Percentiles rank a stretch among this genome's conserved stretches.
Conservation (phyloP, 2,113 vertebrate genomes). For the Eonycteris spelaea region DNA sequence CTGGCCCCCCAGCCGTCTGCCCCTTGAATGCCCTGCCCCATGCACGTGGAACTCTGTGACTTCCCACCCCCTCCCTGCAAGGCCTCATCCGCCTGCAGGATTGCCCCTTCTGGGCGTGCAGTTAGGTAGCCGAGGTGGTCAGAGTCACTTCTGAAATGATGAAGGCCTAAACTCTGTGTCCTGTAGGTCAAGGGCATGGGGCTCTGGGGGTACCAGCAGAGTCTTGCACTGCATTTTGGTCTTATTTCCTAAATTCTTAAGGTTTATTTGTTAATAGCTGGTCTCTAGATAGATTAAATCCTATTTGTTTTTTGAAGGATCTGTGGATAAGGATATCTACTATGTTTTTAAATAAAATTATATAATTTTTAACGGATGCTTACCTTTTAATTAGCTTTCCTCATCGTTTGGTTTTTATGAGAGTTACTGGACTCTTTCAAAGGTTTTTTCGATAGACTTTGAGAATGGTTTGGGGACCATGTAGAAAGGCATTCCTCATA, state of each 20-base stretch:
- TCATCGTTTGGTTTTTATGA: neutral
- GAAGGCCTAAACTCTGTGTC: neutral
- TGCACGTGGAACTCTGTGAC: neutral
- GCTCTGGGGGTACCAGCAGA: too few relatives aligned
- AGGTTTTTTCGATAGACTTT: slow-evolving; percentile 25
- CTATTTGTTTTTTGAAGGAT: neutral
- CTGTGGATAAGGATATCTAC: neutral
- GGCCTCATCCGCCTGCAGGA: rapidly evolving
- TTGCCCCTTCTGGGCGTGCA: neutral
- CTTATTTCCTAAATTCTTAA: neutral
- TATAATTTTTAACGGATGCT: neutral
- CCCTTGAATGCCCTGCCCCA: rapidly evolving
- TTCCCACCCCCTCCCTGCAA: neutral
- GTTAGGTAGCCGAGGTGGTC: neutral
- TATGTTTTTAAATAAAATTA: neutral
- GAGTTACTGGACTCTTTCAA: neutral
- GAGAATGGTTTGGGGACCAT: slow-evolving; percentile 68
- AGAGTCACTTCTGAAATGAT: neutral
- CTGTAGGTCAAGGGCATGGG: neutral
- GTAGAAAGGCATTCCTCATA: slow-evolving; percentile 74
- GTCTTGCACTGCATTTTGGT: neutral
- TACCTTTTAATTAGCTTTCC: slow-evolving; percentile 14
- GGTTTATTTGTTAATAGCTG: neutral
- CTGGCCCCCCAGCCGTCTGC: too few relatives aligned
- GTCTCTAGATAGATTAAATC: neutral